Conservation (phyloP, 1,140 invertebrate genomes). For the Rhopalosiphum padi region DNA sequence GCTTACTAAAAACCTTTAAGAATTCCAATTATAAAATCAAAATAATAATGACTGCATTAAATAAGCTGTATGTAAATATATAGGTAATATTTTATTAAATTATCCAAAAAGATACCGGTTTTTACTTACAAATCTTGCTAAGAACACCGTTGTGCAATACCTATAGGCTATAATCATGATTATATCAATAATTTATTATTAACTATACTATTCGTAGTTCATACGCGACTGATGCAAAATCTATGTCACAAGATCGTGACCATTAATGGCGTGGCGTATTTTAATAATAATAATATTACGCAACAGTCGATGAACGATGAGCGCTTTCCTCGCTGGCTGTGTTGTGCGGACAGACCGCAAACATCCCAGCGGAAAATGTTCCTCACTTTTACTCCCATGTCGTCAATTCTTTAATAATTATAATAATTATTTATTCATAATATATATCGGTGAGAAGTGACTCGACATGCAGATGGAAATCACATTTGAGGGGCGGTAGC, state of each 20-base stretch:
- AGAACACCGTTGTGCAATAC: not conserved
- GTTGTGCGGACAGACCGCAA: not conserved
- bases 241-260: not conserved
- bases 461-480: not conserved
- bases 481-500: not conserved
- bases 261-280: not conserved
- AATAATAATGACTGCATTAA: not conserved
- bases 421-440: not conserved
- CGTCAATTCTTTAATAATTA: not conserved
- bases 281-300: not conserved
- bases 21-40: not conserved
- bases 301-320: not conserved
- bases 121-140: not conserved
- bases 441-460: not conserved
- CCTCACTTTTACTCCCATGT: not conserved
- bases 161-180: not conserved
- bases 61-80: too few species aligned
- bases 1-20: not conserved
- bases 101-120: not conserved
- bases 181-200: slow-evolving; percentile 20
- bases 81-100: not conserved
- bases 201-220: not conserved
- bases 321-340: not conserved
- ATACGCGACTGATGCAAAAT: not conserved
- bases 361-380: not conserved